Evolutionary conservation across 2,888 invertebrate species (phyloP).

Genomic region (Timandra comae): DNA sequence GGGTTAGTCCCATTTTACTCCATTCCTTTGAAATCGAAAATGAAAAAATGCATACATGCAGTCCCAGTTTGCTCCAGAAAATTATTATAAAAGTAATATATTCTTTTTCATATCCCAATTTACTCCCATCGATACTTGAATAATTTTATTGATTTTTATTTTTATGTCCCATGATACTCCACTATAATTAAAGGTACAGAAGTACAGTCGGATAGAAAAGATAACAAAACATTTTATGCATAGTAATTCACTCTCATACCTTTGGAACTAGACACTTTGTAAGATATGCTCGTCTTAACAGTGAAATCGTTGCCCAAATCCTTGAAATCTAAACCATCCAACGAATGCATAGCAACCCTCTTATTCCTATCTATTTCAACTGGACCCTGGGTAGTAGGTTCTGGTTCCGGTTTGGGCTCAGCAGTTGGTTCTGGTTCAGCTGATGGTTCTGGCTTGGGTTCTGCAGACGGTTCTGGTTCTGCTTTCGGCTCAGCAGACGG

Average conservation of each 20-base stretch:
- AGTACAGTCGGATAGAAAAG: no score
- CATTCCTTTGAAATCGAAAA: no score
- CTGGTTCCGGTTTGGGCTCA: slow-evolving; percentile 34
- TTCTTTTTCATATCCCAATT: no score
- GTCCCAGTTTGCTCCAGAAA: no score
- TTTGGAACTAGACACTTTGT: slow-evolving; percentile 81
- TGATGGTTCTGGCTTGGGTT: slow-evolving; percentile 33
- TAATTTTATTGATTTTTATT: no score
- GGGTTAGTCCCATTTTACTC: no score
- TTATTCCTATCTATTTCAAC: slow-evolving; percentile 69
- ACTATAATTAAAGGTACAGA: no score
- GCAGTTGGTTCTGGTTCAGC: slow-evolving; percentile 34
- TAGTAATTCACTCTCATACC: no score
- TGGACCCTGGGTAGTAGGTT: slow-evolving; percentile 44
- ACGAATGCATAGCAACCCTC: slow-evolving; percentile 70
- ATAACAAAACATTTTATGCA: background rate
- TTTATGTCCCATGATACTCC: no score
- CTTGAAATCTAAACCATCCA: slow-evolving; percentile 64
- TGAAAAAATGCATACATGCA: no score
- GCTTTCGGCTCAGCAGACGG: slow-evolving; percentile 41
- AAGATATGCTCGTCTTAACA: slow-evolving; percentile 88
- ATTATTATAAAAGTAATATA: no score
- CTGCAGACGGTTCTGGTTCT: slow-evolving; percentile 42
- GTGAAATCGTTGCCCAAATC: slow-evolving; percentile 79
- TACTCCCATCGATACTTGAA: no score